Percentiles rank a stretch among this genome's conserved stretches.
phyloP scores from a whole-genome alignment of 2,113 vertebrate species.

The Tachysurus fulvidraco region DNA sequence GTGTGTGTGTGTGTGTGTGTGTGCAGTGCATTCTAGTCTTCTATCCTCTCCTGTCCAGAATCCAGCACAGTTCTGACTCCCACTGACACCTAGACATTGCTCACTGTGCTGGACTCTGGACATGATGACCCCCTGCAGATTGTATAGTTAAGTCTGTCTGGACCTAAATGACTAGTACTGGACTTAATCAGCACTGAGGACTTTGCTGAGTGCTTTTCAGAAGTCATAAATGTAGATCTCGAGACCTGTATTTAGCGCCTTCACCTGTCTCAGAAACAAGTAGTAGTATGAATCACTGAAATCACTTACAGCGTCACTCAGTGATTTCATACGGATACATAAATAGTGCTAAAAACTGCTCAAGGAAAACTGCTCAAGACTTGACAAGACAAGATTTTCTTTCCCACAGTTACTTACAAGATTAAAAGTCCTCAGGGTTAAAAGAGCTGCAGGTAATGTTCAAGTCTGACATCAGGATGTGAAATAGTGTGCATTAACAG shows the following conservation, averaged over 20 bases:
- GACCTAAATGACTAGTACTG: background rate
- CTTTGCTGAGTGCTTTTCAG: background rate
- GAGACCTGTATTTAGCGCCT: background rate
- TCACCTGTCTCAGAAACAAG: background rate
- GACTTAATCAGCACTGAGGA: background rate
- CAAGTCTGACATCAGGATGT: background rate
- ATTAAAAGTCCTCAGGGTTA: background rate
- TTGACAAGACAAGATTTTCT: too few relatives aligned
- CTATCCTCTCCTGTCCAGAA: conserved; percentile 2
- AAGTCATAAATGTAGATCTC: background rate
- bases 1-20: too few relatives aligned
- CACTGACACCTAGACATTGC: too few relatives aligned
- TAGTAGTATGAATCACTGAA: too few relatives aligned
- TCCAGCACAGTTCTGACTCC: background rate
- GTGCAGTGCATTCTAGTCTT: background rate
- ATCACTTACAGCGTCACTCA: background rate
- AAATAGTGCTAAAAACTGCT: background rate
- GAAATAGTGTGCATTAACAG: background rate
- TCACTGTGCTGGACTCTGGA: background rate
- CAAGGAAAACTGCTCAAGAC: background rate
- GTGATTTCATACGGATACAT: background rate
- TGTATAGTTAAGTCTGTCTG: background rate
- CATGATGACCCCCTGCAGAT: background rate
- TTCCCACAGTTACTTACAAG: too few relatives aligned
- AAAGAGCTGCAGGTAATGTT: background rate